Evolutionary conservation across 2,888 invertebrate genomes (phyloP), one percentile per base, ranked within the genome.

Genomic region (Acronicta leporina): DNA sequence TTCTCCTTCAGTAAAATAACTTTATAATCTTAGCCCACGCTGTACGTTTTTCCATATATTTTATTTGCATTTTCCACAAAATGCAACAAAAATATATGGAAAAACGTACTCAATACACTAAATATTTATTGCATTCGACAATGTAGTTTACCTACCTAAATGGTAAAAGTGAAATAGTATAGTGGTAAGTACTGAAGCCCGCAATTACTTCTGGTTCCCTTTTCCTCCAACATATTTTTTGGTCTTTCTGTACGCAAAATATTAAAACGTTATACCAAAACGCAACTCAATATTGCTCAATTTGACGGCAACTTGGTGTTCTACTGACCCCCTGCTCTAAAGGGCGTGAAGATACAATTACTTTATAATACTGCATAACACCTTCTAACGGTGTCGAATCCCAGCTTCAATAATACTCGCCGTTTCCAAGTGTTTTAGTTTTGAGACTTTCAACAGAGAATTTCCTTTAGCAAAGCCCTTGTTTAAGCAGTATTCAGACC

Each of bases 281-380:
- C 64, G 64, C 50, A 49, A 46, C 46, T 47, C 20, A 46, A 62
- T 49, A 69, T 70, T 70, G 46, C 64, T 69, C 54, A 70, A 71
- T 68, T 68, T 60, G 52, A 51, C 55, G 69, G 60, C 53, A 73
- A 64, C 70, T 44, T 68, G 56, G 46, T 53, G 70, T 55, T 60
- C 77, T 63, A 77, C 77, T 77, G 55, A 74, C 70, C 77, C 45
- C 57, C 20, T 48, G 53, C 15, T 35, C 33, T 58, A 54, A 44
- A 45, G 52, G 43, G 52, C 60, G 53, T 60, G 54, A 64, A 58
- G 50, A 56, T 70, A 64, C 42, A 51, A 41, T 67, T 66, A 48
- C 63, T 58, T 54, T 74, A 54, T 70, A 67, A 57, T 62, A 68
- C 48, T 46, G 52, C 59, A 54, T 60, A 66, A 61, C 46, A 61